These are phyloP conservation scores for Sisor rabdophorus DNA, from an alignment of 2,113 vertebrate genomes.

Conservation along the genomic window DNA sequence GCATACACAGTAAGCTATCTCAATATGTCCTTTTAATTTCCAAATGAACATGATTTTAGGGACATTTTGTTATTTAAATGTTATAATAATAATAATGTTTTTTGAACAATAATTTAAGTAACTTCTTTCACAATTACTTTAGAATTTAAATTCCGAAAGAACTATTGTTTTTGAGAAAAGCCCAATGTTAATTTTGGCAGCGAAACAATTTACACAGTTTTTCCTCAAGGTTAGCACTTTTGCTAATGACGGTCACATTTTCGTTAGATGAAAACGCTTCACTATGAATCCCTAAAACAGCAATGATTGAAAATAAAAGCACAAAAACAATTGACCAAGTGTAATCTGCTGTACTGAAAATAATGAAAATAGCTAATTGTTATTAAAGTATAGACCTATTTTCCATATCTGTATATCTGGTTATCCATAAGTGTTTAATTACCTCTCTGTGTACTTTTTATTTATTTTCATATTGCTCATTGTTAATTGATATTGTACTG, in stretches of 20 bases:
- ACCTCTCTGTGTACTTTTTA: too few relatives aligned
- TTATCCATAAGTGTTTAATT: too few relatives aligned
- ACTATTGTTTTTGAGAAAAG: not conserved
- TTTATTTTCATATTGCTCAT: too few relatives aligned
- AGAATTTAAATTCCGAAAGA: not conserved
- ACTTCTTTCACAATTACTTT: not conserved
- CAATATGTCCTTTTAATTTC: not conserved
- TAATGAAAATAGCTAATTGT: not conserved
- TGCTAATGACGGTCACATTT: not conserved
- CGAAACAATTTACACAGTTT: conserved; percentile 1
- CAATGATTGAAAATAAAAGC: not conserved
- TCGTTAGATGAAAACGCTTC: not conserved
- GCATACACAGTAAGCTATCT: not conserved
- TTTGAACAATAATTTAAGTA: not conserved
- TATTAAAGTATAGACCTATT: not conserved
- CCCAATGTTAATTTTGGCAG: not conserved
- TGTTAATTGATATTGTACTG: too few relatives aligned
- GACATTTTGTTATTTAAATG: not conserved
- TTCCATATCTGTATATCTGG: too few relatives aligned
- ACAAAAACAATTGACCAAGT: not conserved
- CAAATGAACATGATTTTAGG: not conserved
- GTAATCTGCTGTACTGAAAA: not conserved
- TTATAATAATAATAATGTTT: not conserved
- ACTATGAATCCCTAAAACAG: not conserved
- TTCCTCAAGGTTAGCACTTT: not conserved